These are phyloP conservation scores for Gallinago solitaria DNA, from an alignment of 2,797 vertebrate species.

Conservation along the genomic window DNA sequence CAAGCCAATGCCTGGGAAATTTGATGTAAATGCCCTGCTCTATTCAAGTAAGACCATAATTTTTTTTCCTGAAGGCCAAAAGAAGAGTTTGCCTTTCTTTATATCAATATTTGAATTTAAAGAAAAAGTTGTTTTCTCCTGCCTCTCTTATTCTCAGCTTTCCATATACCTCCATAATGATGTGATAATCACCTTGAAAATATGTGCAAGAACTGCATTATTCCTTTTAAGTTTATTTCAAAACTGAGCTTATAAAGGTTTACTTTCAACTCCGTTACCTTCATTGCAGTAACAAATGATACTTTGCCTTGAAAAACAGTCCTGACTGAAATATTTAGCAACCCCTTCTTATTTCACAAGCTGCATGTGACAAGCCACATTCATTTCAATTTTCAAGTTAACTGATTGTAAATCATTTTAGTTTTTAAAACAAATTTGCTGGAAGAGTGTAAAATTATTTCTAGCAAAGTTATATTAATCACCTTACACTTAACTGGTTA, in stretches of 20 bases:
- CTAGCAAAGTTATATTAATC: slow-evolving; percentile 34
- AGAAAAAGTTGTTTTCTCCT: neutral
- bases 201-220: neutral
- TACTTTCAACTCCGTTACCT: neutral
- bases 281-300: neutral
- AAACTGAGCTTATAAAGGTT: neutral
- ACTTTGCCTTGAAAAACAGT: slow-evolving; percentile 27
- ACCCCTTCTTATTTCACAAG: neutral
- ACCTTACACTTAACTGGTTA: neutral
- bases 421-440: slow-evolving; percentile 17
- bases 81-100: neutral
- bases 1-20: neutral
- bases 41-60: neutral
- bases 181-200: slow-evolving; percentile 13
- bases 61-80: neutral
- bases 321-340: slow-evolving; percentile 5
- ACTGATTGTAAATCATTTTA: slow-evolving; percentile 5
- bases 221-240: slow-evolving; percentile 38
- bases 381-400: slow-evolving; percentile 45
- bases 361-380: neutral
- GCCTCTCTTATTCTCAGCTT: neutral
- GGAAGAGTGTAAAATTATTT: slow-evolving; percentile 3
- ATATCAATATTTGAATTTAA: neutral
- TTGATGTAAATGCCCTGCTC: neutral
- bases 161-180: neutral